Conservation (phyloP, 2,113 vertebrate genomes). For the Crotalus tigris region DNA sequence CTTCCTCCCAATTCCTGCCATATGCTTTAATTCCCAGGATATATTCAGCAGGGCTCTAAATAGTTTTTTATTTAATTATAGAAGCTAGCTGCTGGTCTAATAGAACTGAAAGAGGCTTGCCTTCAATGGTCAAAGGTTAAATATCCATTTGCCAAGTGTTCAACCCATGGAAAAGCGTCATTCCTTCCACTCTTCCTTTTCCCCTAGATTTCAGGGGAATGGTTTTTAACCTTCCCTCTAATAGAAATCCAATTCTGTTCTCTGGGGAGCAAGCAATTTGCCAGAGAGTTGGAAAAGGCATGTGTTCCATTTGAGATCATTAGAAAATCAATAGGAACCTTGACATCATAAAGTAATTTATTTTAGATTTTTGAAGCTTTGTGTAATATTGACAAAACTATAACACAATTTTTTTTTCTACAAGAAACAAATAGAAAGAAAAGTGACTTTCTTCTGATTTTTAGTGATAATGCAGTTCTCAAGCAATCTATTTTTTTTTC, state of each 20-base stretch:
- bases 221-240: constrained; percentile 55
- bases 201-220: constrained; percentile 43
- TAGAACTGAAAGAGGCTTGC: constrained; percentile 64
- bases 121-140: constrained; percentile 73
- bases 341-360: constrained; percentile 55
- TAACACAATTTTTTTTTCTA: constrained; percentile 44
- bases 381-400: constrained; percentile 45
- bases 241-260: constrained; percentile 50
- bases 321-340: constrained; percentile 64
- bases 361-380: constrained; percentile 54
- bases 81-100: constrained; percentile 67
- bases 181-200: constrained; percentile 29
- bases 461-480: neutral
- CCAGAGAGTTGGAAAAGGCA: constrained; percentile 56
- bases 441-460: constrained; percentile 17
- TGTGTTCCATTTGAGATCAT: constrained; percentile 64
- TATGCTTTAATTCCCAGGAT: constrained; percentile 78
- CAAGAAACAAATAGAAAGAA: neutral
- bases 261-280: constrained; percentile 55
- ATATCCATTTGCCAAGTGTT: constrained; percentile 50
- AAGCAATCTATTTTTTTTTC: neutral
- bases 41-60: constrained; percentile 64
- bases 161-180: constrained; percentile 34
- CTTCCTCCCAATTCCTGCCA: constrained; percentile 69
- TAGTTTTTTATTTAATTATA: constrained; percentile 74